Conservation (phyloP, 2,113 vertebrate genomes). For the Zingel zingel region DNA sequence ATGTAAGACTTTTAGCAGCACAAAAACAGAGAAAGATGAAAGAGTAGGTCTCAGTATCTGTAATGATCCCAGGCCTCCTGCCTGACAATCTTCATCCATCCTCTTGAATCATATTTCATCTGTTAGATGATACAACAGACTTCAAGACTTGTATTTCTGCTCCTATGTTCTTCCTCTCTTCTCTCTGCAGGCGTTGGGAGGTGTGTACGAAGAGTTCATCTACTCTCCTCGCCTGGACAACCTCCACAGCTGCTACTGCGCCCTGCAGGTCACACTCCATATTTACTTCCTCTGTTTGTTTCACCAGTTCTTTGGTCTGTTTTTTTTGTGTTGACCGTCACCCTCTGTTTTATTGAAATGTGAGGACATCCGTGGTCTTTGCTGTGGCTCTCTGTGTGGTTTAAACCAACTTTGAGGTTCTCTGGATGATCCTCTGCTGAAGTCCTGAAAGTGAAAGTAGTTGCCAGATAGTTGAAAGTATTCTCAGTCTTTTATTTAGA, state of each 20-base stretch:
- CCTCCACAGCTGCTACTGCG: slow-evolving; percentile 98
- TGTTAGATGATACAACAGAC: neutral
- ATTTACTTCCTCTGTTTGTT: neutral
- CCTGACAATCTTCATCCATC: no score
- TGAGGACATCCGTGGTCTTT: no score
- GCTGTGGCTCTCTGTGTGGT: neutral
- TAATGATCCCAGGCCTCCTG: neutral
- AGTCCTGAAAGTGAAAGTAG: no score
- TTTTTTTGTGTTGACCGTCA: no score
- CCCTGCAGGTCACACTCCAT: slow-evolving; percentile 88
- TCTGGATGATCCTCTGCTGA: neutral
- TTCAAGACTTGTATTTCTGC: neutral
- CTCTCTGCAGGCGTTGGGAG: slow-evolving; percentile 88
- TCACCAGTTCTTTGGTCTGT: neutral
- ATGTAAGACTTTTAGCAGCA: neutral
- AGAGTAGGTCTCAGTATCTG: neutral
- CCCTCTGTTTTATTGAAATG: no score
- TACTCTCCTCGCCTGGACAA: slow-evolving; percentile 97
- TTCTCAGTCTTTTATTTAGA: no score
- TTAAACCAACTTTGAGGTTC: neutral
- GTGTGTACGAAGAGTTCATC: slow-evolving; percentile 95
- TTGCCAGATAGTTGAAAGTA: no score
- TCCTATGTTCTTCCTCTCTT: neutral
- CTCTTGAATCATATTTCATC: neutral
- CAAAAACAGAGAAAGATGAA: neutral